Conservation (phyloP, 2,888 invertebrate species). For the Euspilapteryx auroguttella region DNA sequence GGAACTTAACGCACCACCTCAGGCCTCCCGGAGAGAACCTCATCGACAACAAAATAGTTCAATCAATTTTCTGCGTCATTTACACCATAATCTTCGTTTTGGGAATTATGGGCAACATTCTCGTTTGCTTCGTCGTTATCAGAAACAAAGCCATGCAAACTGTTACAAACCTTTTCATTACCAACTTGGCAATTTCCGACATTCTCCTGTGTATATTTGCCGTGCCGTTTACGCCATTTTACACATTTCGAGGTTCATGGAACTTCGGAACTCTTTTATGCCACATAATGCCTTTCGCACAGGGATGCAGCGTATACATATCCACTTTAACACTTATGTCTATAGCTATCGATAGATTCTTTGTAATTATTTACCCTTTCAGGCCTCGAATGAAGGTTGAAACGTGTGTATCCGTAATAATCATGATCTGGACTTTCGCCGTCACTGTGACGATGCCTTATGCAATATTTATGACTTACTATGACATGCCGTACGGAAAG, state of each 20-base stretch:
- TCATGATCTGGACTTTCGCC: slow-evolving; percentile 89
- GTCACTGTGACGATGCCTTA: slow-evolving; percentile 88
- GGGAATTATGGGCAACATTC: slow-evolving; percentile 85
- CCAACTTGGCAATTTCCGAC: slow-evolving; percentile 93
- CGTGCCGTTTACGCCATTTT: slow-evolving; percentile 95
- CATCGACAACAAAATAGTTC: slow-evolving; percentile 68
- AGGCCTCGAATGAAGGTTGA: slow-evolving; percentile 88
- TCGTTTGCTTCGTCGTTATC: slow-evolving; percentile 93
- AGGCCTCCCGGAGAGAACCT: slow-evolving; percentile 31
- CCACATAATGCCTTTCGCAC: slow-evolving; percentile 90
- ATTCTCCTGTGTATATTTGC: slow-evolving; percentile 90
- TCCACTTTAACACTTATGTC: slow-evolving; percentile 95
- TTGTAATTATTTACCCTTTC: slow-evolving; percentile 96
- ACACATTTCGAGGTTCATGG: slow-evolving; percentile 91
- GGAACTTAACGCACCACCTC: neutral
- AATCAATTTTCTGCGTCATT: slow-evolving; percentile 71
- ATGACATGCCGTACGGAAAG: slow-evolving; percentile 42
- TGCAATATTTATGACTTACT: slow-evolving; percentile 78
- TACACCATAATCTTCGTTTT: slow-evolving; percentile 86
- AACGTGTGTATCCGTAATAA: slow-evolving; percentile 82
- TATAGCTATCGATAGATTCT: slow-evolving; percentile 96
- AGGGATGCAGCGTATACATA: slow-evolving; percentile 96
- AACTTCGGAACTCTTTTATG: slow-evolving; percentile 90
- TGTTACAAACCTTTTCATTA: slow-evolving; percentile 96
- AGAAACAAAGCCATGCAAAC: slow-evolving; percentile 96